phyloP scores from a whole-genome alignment of 2,113 vertebrate genomes.

The Benthochromis sp. region DNA sequence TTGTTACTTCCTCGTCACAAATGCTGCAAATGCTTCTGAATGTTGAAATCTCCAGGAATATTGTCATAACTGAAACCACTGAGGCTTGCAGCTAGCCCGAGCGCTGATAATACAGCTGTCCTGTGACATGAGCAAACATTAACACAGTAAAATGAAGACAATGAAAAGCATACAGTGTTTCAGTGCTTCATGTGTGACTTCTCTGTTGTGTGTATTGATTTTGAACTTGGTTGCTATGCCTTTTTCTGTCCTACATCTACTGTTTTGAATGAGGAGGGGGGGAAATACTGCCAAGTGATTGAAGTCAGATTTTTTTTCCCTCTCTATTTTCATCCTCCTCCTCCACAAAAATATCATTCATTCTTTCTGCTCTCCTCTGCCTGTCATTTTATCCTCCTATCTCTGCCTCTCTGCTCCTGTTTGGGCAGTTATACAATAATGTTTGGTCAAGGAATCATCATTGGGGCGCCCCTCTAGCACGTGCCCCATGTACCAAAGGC shows the following conservation, averaged over 20 bases:
- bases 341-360: background rate
- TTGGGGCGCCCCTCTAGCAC: background rate
- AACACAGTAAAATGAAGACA: constrained; percentile 21
- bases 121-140: constrained; percentile 45
- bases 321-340: background rate
- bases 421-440: background rate
- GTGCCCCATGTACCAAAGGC: background rate
- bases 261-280: background rate
- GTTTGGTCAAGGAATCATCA: constrained; percentile 9
- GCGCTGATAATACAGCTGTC: constrained; percentile 9
- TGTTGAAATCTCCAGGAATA: background rate
- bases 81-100: background rate
- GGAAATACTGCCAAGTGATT: background rate
- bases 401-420: background rate
- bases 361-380: background rate
- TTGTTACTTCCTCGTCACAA: background rate
- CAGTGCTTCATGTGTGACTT: background rate
- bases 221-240: background rate
- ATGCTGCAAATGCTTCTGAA: background rate
- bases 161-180: background rate
- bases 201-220: background rate
- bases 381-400: background rate
- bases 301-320: background rate
- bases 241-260: background rate
- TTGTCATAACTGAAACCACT: constrained; percentile 1